A percentile compares a stretch with the other conserved stretches of the same genome.
Conservation (phyloP, 2,797 vertebrate genomes). For the Adelosebastes latens region DNA sequence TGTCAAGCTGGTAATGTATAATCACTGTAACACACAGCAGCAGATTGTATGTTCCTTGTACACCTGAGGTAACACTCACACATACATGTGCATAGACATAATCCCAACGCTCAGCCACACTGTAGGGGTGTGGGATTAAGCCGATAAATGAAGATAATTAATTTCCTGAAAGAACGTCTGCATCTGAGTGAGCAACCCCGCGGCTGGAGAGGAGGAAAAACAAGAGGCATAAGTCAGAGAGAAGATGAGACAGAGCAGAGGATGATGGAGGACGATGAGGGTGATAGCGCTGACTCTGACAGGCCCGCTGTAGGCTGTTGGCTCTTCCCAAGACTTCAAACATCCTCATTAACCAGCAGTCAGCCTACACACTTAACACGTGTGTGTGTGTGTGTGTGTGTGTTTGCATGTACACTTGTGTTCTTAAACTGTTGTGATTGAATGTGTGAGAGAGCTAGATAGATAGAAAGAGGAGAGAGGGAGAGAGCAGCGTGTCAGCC, state of each 20-base stretch:
- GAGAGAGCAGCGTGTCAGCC: conserved; percentile 75
- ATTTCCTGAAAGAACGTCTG: conserved; percentile 70
- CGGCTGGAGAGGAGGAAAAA: conserved; percentile 52
- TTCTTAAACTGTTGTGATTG: conserved; percentile 58
- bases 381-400: conserved; percentile 35
- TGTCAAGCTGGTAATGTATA: conserved; percentile 44
- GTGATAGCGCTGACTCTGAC: conserved; percentile 61
- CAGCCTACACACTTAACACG: conserved; percentile 74
- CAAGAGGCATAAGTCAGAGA: conserved; percentile 40
- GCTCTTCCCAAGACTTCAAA: conserved; percentile 69
- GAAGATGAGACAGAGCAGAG: conserved; percentile 24
- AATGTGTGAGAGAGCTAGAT: conserved; percentile 31
- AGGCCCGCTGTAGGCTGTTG: conserved; percentile 68
- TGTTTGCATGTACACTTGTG: conserved; percentile 51
- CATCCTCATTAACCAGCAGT: conserved; percentile 76
- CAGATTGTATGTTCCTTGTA: conserved; percentile 34
- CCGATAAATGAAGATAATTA: conserved; percentile 76
- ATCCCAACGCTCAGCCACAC: conserved; percentile 27
- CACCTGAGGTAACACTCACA: conserved; percentile 29
- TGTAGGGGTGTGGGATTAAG: conserved; percentile 66
- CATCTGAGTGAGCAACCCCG: conserved; percentile 60
- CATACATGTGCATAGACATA: conserved; percentile 24
- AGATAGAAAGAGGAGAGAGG: conserved; percentile 23
- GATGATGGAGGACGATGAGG: conserved; percentile 62
- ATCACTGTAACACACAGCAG: conserved; percentile 56